phyloP scores from a whole-genome alignment of 2,888 invertebrate genomes.

The Eutolmus rufibarbis region DNA sequence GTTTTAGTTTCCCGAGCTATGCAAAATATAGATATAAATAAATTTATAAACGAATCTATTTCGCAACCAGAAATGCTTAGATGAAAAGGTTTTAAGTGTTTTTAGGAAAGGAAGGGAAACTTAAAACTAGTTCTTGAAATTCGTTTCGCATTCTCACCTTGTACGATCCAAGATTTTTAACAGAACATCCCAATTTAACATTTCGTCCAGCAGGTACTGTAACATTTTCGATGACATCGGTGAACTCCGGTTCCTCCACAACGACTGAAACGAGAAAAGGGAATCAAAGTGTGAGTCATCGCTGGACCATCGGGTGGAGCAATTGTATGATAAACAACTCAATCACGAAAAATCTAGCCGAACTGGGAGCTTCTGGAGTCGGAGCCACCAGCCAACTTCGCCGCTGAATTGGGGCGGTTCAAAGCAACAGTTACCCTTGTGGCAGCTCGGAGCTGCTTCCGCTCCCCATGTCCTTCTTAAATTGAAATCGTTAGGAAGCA shows the following conservation, averaged over 20 bases:
- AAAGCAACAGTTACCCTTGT: constrained; percentile 1
- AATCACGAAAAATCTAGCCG: constrained; percentile 4
- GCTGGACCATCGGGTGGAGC: not conserved
- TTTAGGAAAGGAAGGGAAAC: not conserved
- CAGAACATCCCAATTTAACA: constrained; percentile 88
- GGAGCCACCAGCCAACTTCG: not conserved
- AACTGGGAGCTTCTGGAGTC: not conserved
- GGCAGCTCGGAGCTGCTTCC: not conserved
- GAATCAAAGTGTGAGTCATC: constrained; percentile 7
- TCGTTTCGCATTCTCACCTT: constrained; percentile 70
- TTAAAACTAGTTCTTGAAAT: not conserved
- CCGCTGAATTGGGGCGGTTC: not conserved
- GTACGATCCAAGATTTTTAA: constrained; percentile 88
- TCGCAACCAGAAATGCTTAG: too few relatives aligned
- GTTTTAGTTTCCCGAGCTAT: too few relatives aligned
- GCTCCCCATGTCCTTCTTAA: not conserved
- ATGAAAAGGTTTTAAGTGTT: too few relatives aligned
- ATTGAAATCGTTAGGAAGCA: constrained; percentile 30
- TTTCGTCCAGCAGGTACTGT: constrained; percentile 84
- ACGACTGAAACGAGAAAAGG: constrained; percentile 67
- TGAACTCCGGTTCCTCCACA: constrained; percentile 87
- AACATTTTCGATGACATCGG: constrained; percentile 88
- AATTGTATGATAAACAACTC: constrained; percentile 19
- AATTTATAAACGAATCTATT: too few relatives aligned
- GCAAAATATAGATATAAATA: too few relatives aligned